These are phyloP conservation scores for Drosophila subsilvestris DNA, from an alignment of 2,888 invertebrate species.

Conservation along the genomic window DNA sequence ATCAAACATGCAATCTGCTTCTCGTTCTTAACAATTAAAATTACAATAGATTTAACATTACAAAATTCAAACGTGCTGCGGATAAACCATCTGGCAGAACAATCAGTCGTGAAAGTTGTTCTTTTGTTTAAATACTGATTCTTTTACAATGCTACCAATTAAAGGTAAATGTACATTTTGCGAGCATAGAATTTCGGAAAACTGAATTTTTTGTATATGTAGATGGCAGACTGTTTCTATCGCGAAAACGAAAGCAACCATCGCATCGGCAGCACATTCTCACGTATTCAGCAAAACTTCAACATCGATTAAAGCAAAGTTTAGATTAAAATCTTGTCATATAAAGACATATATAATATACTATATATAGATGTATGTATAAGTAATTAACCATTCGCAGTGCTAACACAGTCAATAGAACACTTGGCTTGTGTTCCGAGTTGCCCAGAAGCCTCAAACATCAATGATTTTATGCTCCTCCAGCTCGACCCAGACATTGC, in stretches of 20 bases:
- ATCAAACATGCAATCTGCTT: conserved; percentile 4
- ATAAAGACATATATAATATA: conserved; percentile 13
- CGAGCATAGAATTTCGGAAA: background rate
- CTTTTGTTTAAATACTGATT: conserved; percentile 32
- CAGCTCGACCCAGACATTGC: conserved; percentile 83
- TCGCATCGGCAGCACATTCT: conserved; percentile 24
- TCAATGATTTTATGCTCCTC: conserved; percentile 77
- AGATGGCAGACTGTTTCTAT: background rate
- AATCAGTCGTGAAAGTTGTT: conserved; percentile 8
- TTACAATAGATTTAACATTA: conserved; percentile 23
- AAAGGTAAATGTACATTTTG: background rate
- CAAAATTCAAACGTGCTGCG: conserved; percentile 30
- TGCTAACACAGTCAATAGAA: conserved; percentile 77
- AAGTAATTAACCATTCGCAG: conserved; percentile 55
- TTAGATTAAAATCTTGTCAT: conserved; percentile 28
- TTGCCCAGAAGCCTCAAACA: conserved; percentile 52
- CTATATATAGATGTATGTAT: conserved; percentile 34
- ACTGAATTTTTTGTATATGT: conserved; percentile 8
- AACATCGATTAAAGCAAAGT: conserved; percentile 13
- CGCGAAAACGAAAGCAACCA: background rate
- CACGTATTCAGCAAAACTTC: conserved; percentile 12
- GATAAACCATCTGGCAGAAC: conserved; percentile 9
- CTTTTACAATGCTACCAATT: background rate
- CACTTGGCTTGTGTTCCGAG: conserved; percentile 54
- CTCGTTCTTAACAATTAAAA: conserved; percentile 24